Evolutionary conservation across 2,113 vertebrate genomes (phyloP), one percentile per base, ranked within the genome.

Genomic region (Cyprinodon variegatus): DNA sequence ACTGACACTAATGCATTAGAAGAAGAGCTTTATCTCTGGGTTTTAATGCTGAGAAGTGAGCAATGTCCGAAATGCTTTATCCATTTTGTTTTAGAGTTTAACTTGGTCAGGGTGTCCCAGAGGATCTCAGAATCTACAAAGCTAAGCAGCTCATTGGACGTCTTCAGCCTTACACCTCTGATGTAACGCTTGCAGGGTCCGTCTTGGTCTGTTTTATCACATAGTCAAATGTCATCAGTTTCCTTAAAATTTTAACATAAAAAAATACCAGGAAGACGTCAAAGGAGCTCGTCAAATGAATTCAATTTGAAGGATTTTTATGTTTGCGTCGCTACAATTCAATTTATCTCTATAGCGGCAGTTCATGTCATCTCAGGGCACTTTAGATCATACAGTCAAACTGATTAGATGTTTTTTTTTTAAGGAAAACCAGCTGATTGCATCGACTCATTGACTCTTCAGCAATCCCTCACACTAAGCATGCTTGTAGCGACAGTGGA

Each of bases 141-240:
- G 29, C 81, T 41, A 59, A 79, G 74, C 77, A 70, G 81, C 79
- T 20, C 22, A 46, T 70, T 65, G 57, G 40, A 64, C 38, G 66
- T 66, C 60, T 22, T 0, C 46, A 65, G 75, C 74, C 53, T 87
- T 90, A 73, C 90, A 82, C 73, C 73, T 20, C 70, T 89, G 88
- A 91, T 90, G 88, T 89, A 91, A 90, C 0, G 61, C 60, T 88
- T 91, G 83, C 86, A 76, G 68, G 37, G 61, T 2, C 71, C 15
- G 68, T 43, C 40, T n/a, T 20, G 48, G 11, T 43, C 69, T 61
- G 29, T 36, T 1, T 62, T 13, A 62, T 77, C 70, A 65, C 63
- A 41, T 20, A 63, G 48, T 46, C 53, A 60, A 15, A 73, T 36
- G 2, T 46, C 63, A 46, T 60, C 41, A 0, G 17, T 64, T 45